These are phyloP conservation scores for Bos indicus DNA, from an alignment of 2,113 vertebrate species.

Conservation along the genomic window DNA sequence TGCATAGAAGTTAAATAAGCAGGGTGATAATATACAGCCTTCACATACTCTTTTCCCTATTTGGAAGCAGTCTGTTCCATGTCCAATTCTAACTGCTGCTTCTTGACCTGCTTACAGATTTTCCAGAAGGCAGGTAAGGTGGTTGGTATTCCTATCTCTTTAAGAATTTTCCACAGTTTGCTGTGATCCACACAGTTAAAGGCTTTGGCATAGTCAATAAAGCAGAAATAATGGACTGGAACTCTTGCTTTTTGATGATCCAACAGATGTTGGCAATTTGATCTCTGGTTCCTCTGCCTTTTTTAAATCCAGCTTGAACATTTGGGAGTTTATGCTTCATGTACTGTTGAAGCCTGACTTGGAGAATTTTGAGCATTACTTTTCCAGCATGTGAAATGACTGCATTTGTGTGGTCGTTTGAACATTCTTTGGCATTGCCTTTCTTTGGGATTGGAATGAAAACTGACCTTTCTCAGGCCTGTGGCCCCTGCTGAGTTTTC, in stretches of 20 bases:
- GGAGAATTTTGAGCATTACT: neutral
- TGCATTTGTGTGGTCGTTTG: fast-evolving
- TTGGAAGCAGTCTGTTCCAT: neutral
- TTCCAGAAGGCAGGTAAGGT: neutral
- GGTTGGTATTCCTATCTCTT: neutral
- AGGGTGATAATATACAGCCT: neutral
- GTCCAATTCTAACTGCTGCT: neutral
- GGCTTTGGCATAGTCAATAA: neutral
- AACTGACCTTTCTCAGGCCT: neutral
- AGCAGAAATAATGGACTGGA: neutral
- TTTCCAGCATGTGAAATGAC: neutral
- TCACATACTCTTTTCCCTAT: neutral
- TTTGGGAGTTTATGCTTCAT: neutral
- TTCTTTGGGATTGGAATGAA: neutral
- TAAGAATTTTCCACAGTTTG: neutral
- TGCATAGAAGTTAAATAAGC: neutral
- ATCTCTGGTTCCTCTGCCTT: neutral
- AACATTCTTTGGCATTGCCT: neutral
- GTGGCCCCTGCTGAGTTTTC: neutral
- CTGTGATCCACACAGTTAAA: neutral
- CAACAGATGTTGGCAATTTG: neutral
- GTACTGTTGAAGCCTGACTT: neutral
- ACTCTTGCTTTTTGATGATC: neutral
- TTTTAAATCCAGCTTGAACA: neutral
- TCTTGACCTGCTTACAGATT: neutral